Base-by-base conservation (phyloP, 2,888 invertebrate genomes). In the Lochmaea crataegi region DNA sequence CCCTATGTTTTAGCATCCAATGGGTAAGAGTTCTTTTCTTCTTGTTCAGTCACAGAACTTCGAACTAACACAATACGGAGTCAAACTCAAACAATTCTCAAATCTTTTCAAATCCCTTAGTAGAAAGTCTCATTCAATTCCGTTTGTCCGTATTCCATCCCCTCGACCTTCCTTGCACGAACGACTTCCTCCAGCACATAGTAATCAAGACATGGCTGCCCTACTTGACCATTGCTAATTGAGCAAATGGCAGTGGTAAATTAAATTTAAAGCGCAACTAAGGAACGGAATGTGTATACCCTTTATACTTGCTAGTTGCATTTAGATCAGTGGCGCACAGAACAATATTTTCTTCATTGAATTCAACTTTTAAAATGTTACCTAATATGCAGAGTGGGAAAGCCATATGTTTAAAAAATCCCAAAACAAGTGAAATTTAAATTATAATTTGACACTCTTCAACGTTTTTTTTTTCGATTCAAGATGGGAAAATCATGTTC, bases 161-260 rank as follows among this genome's bases (percentile, higher is more conserved):
- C 57, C 41, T 41, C 71, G 45, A 57, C 57, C 65, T 16, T 57
- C 64, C 70, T 65, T 65, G 45, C 45, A 41, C 65, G 51, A 63
- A 66, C 48, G 41, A 53, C 67, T 72, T 68, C 56, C 68, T 51
- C 58, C 51, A 38, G 67, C 66, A 71, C 72, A 70, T 66, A 72
- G 63, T 75, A 72, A 72, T 70, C 75, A 70, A 75, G 69, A 72
- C 72, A 67, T 61, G 65, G 69, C 70, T 65, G 65, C 68, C 71
- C 73, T 66, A 66, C 73, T 75, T 73, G 75, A 73, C 75, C 71
- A 68, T 71, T 68, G 63, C 69, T 71, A 75, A 73, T 73, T 75
- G 71, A 71, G 66, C 71, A 73, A 75, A 66, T 75, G 68, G 71
- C 60, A 71, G 65, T 65, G 68, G 51, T 73, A 66, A 74, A 74